phyloP scores from a whole-genome alignment of 1,140 invertebrate species.

The Drosophila persimilis region DNA sequence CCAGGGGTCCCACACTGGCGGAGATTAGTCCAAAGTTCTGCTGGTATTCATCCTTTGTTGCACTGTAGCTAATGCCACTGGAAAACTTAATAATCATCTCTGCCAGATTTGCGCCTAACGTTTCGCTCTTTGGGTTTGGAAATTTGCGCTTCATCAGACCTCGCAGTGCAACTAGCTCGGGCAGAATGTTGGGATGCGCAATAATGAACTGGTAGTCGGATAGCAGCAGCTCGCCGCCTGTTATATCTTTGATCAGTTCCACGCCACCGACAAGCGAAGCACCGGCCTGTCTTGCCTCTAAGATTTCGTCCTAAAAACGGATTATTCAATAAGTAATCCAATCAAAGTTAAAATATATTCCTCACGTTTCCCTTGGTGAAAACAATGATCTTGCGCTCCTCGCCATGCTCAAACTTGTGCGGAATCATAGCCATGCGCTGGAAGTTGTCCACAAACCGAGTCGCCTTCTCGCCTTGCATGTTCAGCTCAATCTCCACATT shows the following conservation, averaged over 20 bases:
- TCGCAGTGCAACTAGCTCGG: conserved; percentile 88
- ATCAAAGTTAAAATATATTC: neutral
- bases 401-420: conserved; percentile 86
- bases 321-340: neutral
- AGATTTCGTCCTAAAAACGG: conserved; percentile 83
- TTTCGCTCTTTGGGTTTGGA: conserved; percentile 88
- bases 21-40: conserved; percentile 88
- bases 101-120: conserved; percentile 86
- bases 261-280: conserved; percentile 87
- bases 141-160: conserved; percentile 90
- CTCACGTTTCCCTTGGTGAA: conserved; percentile 86
- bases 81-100: conserved; percentile 86
- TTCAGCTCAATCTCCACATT: conserved; percentile 88
- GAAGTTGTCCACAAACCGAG: conserved; percentile 87
- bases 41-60: conserved; percentile 86
- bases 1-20: conserved; percentile 87
- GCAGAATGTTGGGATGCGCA: conserved; percentile 90
- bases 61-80: conserved; percentile 87
- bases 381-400: conserved; percentile 87
- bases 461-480: conserved; percentile 86
- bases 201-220: conserved; percentile 90
- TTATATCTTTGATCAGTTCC: conserved; percentile 89
- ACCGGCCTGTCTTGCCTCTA: conserved; percentile 87
- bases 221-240: conserved; percentile 87
- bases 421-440: conserved; percentile 86